Conservation (phyloP, 1,140 invertebrate species). For the Zophobas morio region DNA sequence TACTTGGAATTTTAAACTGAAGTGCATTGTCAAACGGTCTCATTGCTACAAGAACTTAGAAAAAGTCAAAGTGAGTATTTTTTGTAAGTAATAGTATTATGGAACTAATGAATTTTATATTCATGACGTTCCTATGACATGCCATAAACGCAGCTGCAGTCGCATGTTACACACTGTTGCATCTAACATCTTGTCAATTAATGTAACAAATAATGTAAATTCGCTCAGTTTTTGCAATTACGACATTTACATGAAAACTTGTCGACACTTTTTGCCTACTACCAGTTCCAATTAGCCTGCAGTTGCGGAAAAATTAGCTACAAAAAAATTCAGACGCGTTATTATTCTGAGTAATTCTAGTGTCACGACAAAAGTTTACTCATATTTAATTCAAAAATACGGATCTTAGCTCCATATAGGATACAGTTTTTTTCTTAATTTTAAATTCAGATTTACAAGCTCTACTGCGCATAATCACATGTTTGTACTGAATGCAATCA, state of each 20-base stretch:
- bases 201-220: no score
- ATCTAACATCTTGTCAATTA: no score
- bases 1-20: slow-evolving; percentile 59
- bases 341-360: no score
- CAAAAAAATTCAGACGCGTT: no score
- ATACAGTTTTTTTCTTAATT: slow-evolving; percentile 29
- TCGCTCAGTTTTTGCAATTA: no score
- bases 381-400: slow-evolving; percentile 40
- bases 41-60: slow-evolving; percentile 36
- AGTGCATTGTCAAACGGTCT: slow-evolving; percentile 56
- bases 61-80: slow-evolving; percentile 39
- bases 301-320: no score
- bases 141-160: no score
- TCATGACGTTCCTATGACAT: no score
- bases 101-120: background rate
- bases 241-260: no score
- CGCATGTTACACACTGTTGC: no score
- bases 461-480: slow-evolving; percentile 31
- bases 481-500: slow-evolving; percentile 31
- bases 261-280: no score
- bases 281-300: no score
- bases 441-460: slow-evolving; percentile 38
- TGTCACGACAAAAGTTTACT: background rate
- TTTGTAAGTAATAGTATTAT: background rate
- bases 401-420: slow-evolving; percentile 8